Conservation (phyloP, 2,888 invertebrate genomes). For the Scaptomyza reducta region DNA sequence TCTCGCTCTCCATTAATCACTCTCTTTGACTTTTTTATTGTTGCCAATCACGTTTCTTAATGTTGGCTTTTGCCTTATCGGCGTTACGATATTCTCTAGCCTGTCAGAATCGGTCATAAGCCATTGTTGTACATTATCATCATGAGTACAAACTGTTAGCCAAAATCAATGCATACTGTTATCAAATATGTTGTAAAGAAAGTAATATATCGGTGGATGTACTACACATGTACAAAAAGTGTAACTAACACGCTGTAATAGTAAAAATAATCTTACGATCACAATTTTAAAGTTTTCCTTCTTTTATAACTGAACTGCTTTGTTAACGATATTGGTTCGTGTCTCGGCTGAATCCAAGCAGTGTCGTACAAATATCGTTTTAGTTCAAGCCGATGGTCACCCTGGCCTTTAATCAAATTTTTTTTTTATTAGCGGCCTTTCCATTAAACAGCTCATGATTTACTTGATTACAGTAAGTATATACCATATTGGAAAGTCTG, state of each 20-base stretch:
- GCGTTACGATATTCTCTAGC: constrained; percentile 17
- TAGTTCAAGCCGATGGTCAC: background rate
- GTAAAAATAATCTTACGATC: background rate
- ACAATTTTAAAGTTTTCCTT: background rate
- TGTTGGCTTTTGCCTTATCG: constrained; percentile 14
- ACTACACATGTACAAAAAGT: too few relatives aligned
- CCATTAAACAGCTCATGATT: too few relatives aligned
- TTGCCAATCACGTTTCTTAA: constrained; percentile 18
- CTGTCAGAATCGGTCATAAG: constrained; percentile 31
- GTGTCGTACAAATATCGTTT: background rate
- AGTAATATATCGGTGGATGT: too few relatives aligned
- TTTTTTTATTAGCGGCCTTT: background rate
- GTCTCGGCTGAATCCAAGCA: constrained; percentile 21
- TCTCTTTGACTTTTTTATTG: constrained; percentile 1
- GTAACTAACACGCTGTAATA: background rate
- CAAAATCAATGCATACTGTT: background rate
- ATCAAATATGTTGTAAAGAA: background rate
- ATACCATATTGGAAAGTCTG: background rate
- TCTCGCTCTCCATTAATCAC: background rate
- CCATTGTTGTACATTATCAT: background rate
- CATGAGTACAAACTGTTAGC: background rate
- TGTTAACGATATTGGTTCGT: background rate
- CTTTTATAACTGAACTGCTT: constrained; percentile 18
- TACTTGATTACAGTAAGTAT: too few relatives aligned
- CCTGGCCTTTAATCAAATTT: background rate